These are phyloP conservation scores for Cynocephalus volans DNA, from an alignment of 2,113 vertebrate species.

Conservation along the genomic window DNA sequence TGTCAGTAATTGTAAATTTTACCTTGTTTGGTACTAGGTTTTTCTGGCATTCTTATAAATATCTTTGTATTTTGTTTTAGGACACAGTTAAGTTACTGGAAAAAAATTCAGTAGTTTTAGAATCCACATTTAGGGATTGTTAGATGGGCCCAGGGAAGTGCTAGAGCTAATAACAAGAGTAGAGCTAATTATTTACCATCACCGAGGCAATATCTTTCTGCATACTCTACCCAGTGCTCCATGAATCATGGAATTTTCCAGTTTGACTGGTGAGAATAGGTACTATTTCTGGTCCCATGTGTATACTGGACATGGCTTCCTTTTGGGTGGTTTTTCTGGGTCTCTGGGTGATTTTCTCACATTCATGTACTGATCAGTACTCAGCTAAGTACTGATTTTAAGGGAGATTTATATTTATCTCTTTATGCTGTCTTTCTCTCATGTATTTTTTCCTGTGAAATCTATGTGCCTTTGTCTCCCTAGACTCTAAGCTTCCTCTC, in stretches of 20 bases:
- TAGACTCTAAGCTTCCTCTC: background rate
- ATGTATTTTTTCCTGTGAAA: background rate
- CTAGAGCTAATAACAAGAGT: background rate
- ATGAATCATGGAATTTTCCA: background rate
- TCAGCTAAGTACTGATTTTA: background rate
- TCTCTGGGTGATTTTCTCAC: background rate
- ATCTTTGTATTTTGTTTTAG: background rate
- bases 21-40: background rate
- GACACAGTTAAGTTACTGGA: background rate
- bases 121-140: background rate
- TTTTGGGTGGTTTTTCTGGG: background rate
- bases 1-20: background rate
- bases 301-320: background rate
- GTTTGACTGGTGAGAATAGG: background rate
- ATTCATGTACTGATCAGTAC: background rate
- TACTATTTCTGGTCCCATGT: background rate
- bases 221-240: background rate
- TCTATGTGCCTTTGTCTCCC: background rate
- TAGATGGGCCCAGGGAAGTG: background rate
- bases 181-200: background rate
- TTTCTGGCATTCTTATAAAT: constrained; percentile 15
- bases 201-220: background rate
- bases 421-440: background rate
- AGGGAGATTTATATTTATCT: background rate
- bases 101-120: background rate